A percentile compares a stretch with the other conserved stretches of the same genome.
These are phyloP conservation scores for Rhingia campestris DNA, from an alignment of 2,888 invertebrate genomes.

Conservation along the genomic window DNA sequence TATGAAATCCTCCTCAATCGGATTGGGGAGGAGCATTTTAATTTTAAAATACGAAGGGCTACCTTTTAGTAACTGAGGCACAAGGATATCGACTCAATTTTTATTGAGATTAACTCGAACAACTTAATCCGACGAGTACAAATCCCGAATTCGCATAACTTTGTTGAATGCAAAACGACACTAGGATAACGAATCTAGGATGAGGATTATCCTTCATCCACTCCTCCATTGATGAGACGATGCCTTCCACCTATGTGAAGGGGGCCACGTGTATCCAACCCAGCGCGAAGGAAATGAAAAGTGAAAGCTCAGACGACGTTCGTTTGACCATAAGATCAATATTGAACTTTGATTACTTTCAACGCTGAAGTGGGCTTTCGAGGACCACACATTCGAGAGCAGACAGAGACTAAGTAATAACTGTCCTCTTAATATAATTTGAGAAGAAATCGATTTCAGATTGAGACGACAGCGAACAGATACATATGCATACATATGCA, in stretches of 20 bases:
- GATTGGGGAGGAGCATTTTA: not conserved
- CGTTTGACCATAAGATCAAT: constrained; percentile 48
- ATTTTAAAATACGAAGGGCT: not conserved
- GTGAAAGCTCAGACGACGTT: constrained; percentile 25
- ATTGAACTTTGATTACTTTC: constrained; percentile 57
- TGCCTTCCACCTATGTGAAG: too few relatives aligned
- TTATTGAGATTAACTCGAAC: constrained; percentile 57
- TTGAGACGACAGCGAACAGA: not conserved
- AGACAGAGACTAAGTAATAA: constrained; percentile 36
- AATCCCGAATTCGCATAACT: constrained; percentile 34
- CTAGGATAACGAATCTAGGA: constrained; percentile 1
- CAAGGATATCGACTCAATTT: constrained; percentile 35
- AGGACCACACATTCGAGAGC: constrained; percentile 7
- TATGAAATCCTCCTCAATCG: not conserved
- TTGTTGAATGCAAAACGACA: constrained; percentile 12
- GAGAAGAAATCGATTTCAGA: constrained; percentile 47
- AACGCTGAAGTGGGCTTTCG: constrained; percentile 39
- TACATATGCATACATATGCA: not conserved
- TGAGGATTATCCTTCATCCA: constrained; percentile 37
- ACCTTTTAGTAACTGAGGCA: not conserved
- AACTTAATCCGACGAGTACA: constrained; percentile 37
- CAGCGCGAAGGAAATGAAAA: not conserved
- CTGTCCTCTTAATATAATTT: constrained; percentile 55
- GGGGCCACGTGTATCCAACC: not conserved
- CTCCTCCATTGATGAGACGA: not conserved